Evolutionary conservation across 2,113 vertebrate species (phyloP).

Genomic region (Myotis davidii): DNA sequence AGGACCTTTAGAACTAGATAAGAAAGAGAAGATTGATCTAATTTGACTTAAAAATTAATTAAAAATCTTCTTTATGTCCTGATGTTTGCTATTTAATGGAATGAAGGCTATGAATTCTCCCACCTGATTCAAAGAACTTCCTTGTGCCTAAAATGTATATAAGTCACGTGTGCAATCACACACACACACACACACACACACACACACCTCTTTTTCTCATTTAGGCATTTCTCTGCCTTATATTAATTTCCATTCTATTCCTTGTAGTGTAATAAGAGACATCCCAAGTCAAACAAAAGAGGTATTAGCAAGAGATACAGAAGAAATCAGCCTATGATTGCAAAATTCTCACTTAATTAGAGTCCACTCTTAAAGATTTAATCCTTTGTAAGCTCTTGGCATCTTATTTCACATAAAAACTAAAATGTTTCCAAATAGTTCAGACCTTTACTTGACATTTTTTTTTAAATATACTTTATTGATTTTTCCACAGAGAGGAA

Average conservation of each 20-base stretch:
- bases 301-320: background rate
- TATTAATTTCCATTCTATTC: background rate
- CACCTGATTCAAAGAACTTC: background rate
- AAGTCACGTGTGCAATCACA: background rate
- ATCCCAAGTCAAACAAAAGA: background rate
- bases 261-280: background rate
- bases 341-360: background rate
- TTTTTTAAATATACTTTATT: too few relatives aligned
- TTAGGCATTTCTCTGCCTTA: background rate
- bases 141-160: background rate
- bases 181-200: background rate
- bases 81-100: background rate
- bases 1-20: background rate
- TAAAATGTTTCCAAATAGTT: conserved; percentile 36
- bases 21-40: background rate
- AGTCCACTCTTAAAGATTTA: background rate
- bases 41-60: background rate
- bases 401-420: conserved; percentile 40
- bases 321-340: background rate
- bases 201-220: background rate
- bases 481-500: too few relatives aligned
- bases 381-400: background rate
- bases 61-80: background rate
- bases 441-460: conserved; percentile 19
- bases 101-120: background rate